Percentiles rank a stretch among this genome's conserved stretches.
Conservation (phyloP, 2,113 vertebrate species). For the Piliocolobus tephrosceles region DNA sequence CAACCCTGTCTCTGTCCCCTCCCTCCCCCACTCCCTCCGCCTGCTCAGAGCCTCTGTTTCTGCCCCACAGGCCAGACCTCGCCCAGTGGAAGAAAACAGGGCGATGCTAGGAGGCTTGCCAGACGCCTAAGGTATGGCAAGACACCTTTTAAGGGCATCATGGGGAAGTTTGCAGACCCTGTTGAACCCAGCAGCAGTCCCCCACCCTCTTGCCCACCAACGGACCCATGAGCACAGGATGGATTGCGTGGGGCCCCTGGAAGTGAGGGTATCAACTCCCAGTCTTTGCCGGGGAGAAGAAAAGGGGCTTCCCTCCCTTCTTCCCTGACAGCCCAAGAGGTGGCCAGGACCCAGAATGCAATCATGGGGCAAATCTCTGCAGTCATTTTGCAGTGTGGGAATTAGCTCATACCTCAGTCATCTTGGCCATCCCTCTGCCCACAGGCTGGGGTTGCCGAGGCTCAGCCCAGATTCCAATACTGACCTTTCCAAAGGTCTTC, state of each 20-base stretch:
- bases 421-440: not conserved
- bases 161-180: not conserved
- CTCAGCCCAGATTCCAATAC: not conserved
- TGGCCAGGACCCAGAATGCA: not conserved
- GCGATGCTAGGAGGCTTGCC: too few relatives aligned
- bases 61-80: not conserved
- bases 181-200: not conserved
- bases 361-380: fast-evolving
- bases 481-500: not conserved
- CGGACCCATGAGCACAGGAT: not conserved
- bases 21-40: not conserved
- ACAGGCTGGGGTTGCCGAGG: not conserved
- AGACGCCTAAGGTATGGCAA: not conserved
- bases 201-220: not conserved
- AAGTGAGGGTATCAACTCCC: not conserved
- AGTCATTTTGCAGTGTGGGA: too few relatives aligned
- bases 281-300: not conserved
- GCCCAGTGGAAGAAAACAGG: not conserved
- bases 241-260: fast-evolving
- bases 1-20: not conserved
- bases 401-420: not conserved
- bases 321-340: not conserved
- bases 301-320: not conserved
- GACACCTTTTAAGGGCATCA: not conserved
- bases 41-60: not conserved